Conservation (phyloP, 2,113 vertebrate genomes). For the Pseudolaguvia tuberculata region DNA sequence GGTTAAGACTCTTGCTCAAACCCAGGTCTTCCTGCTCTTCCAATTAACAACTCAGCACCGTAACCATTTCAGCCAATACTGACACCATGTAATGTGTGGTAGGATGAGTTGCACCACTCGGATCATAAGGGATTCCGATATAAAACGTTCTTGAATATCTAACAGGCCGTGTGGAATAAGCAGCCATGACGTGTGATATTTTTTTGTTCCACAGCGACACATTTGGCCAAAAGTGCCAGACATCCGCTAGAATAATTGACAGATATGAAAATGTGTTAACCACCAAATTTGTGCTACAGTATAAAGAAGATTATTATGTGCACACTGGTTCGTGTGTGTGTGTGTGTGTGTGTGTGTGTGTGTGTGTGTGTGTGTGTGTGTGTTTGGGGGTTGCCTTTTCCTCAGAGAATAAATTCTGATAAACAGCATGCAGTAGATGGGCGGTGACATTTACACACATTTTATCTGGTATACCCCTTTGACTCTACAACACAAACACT, state of each 20-base stretch:
- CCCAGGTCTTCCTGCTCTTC: too few relatives aligned
- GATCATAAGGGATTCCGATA: neutral
- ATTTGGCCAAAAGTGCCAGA: constrained; percentile 16
- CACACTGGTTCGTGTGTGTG: neutral
- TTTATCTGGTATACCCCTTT: constrained; percentile 14
- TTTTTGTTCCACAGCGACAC: neutral
- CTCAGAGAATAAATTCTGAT: constrained; percentile 16
- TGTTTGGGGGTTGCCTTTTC: constrained; percentile 25
- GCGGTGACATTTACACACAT: constrained; percentile 15
- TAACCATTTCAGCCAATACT: too few relatives aligned
- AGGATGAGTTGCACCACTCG: neutral
- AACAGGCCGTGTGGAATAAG: neutral
- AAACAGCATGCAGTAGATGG: constrained; percentile 15
- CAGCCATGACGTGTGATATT: neutral
- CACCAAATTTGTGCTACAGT: neutral
- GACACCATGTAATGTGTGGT: neutral
- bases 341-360: constrained; percentile 10
- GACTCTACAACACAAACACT: constrained; percentile 24
- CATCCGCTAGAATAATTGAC: constrained; percentile 23
- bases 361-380: constrained; percentile 15
- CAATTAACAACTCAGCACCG: too few relatives aligned
- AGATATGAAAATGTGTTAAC: constrained; percentile 10
- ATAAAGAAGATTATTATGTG: neutral
- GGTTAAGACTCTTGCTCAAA: too few relatives aligned
- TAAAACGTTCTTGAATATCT: too few relatives aligned